Evolutionary conservation across 1,140 invertebrate species (phyloP).

Genomic region (Tribolium madens): DNA sequence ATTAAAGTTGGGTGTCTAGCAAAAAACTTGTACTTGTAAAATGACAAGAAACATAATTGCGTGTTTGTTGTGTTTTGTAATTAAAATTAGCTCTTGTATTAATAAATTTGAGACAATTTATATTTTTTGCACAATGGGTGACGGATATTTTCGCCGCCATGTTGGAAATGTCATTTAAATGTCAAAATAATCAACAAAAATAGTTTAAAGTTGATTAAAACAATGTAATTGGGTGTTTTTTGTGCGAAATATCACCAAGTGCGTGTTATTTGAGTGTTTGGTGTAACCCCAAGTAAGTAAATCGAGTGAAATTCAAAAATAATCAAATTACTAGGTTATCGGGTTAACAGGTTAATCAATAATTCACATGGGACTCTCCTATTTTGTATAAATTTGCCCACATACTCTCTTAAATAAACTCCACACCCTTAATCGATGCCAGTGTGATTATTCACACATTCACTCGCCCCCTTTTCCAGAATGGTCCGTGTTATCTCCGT

Average conservation of each 20-base stretch:
- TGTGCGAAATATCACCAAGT: neutral
- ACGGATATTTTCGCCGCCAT: too few species aligned
- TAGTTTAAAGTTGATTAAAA: neutral
- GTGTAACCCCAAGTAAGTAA: neutral
- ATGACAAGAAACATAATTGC: too few species aligned
- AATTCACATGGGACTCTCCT: constrained; percentile 17
- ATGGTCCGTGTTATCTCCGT: constrained; percentile 80
- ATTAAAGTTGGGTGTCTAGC: too few species aligned
- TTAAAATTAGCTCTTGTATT: too few species aligned
- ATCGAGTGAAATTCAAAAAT: neutral
- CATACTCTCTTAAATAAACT: constrained; percentile 4
- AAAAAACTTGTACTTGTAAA: too few species aligned
- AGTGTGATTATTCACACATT: neutral
- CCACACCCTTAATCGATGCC: constrained; percentile 9
- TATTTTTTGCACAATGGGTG: too few species aligned
- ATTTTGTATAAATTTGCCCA: constrained; percentile 10
- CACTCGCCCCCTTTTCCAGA: neutral
- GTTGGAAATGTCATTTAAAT: neutral
- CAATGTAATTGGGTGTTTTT: neutral
- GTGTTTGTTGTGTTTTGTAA: too few species aligned
- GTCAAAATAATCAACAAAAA: constrained; percentile 27
- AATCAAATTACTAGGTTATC: neutral
- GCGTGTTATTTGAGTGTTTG: neutral
- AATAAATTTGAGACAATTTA: too few species aligned
- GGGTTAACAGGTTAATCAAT: constrained; percentile 42